Conservation (phyloP, 2,113 vertebrate species). For the Nycticebus coucang region DNA sequence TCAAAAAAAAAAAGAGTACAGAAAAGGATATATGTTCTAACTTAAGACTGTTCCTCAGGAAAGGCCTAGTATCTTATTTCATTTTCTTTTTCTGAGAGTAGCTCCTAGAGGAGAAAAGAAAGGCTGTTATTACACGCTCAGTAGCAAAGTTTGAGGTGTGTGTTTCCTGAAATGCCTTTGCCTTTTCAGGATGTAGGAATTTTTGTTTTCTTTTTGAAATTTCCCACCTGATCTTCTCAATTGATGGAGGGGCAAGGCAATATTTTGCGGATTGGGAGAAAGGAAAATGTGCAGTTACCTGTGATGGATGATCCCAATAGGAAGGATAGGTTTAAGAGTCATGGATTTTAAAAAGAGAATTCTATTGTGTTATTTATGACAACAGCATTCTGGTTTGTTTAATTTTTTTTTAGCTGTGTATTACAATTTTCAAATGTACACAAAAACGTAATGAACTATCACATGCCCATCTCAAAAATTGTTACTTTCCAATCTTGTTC, state of each 20-base stretch:
- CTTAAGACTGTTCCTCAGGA: neutral
- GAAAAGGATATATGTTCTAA: neutral
- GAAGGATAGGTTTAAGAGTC: neutral
- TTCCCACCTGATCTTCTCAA: conserved; percentile 16
- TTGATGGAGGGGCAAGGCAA: neutral
- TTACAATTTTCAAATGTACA: conserved; percentile 15
- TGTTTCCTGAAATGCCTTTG: conserved; percentile 35
- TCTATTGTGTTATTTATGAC: conserved; percentile 19
- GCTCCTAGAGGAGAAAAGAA: conserved; percentile 35
- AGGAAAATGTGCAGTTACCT: neutral
- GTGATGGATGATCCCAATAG: neutral
- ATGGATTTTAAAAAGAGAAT: neutral
- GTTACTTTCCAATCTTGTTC: neutral
- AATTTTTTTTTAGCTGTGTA: neutral
- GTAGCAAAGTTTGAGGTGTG: conserved; percentile 48
- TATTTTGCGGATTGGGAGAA: conserved; percentile 18
- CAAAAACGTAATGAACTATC: neutral
- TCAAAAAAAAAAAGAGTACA: no score
- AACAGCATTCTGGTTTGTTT: neutral
- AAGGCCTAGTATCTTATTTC: neutral
- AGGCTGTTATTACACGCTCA: conserved; percentile 1
- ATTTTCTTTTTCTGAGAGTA: conserved; percentile 60
- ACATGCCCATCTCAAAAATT: neutral
- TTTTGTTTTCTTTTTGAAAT: conserved; percentile 47
- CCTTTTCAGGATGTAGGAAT: conserved; percentile 14